Base-by-base conservation (phyloP, 2,888 invertebrate species). In the Scaptomyza parva region DNA sequence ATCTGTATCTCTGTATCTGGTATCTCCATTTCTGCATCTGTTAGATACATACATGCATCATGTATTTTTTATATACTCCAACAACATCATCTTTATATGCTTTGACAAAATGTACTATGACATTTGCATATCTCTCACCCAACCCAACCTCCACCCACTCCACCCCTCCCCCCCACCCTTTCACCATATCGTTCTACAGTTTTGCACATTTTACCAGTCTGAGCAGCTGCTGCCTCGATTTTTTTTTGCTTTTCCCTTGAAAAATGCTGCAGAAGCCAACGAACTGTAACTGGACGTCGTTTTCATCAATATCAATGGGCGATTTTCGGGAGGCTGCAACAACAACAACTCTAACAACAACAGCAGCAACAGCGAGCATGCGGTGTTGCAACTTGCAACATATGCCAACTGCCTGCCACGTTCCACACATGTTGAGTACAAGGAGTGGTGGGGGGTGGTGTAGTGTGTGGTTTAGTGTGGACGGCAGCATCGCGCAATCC, bases 241-340 rank as follows among this genome's bases (percentile, higher is more conserved):
- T 54, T 60, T 68, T 69, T 79, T 78, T 73, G n/a, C 62, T 73
- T 69, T 77, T 81, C 72, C 73, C 78, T 80, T 80, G 80, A 78
- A 83, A 83, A 82, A 81, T 76, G 85, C 74, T 67, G 68, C 66
- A 71, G 67, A 84, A 82, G 85, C 80, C 83, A 83, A 83, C 83
- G 83, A 83, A 83, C 83, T 83, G 83, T 83, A 82, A 83, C 83
- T 83, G 83, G 85, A 83, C 83, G 82, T 85, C 85, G 80, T 83
- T 83, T 84, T 78, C 83, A 83, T 83, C 85, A 83, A 85, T 85
- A 83, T 85, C 80, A 85, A 80, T 82, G 82, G 77, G 64, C 67
- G 77, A 81, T 69, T 37, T 70, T 70, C n/a, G 62, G 78, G 69
- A 63, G 72, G 75, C 30, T 18, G 45, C 28, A 12, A 17, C 30